Evolutionary conservation across 1,140 invertebrate species (phyloP).

Genomic region (Psilanteris sp.): DNA sequence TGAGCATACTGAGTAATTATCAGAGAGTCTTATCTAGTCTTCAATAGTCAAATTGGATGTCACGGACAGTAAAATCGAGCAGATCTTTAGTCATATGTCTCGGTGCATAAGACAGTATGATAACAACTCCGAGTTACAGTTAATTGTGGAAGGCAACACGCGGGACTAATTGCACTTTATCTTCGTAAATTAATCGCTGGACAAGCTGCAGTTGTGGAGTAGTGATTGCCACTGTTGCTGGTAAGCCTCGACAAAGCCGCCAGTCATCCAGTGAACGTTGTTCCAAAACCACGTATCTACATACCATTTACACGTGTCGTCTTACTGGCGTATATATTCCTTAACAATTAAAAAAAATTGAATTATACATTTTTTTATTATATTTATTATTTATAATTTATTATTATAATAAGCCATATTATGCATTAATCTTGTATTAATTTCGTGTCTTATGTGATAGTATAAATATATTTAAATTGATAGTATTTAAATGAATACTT

Average conservation of each 20-base stretch:
- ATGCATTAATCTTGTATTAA: no score
- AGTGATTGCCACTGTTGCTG: constrained; percentile 66
- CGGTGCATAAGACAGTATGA: constrained; percentile 14
- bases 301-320: constrained; percentile 66
- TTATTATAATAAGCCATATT: no score
- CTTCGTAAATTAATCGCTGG: constrained; percentile 73
- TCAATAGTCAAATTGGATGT: no score
- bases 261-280: constrained; percentile 64
- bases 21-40: no score
- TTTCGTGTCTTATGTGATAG: no score
- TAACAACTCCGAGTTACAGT: constrained; percentile 60
- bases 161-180: constrained; percentile 74
- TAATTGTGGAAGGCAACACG: constrained; percentile 71
- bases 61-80: constrained; percentile 7
- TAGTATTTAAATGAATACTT: no score
- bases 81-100: constrained; percentile 17
- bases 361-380: no score
- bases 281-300: constrained; percentile 62
- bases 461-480: no score
- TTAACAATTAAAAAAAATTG: constrained; percentile 21
- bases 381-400: no score
- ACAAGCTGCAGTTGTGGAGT: constrained; percentile 56
- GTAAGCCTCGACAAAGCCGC: constrained; percentile 63
- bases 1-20: no score
- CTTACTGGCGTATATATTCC: constrained; percentile 48